These are phyloP conservation scores for Criorhina ranunculi DNA, from an alignment of 2,888 invertebrate species.

Conservation along the genomic window DNA sequence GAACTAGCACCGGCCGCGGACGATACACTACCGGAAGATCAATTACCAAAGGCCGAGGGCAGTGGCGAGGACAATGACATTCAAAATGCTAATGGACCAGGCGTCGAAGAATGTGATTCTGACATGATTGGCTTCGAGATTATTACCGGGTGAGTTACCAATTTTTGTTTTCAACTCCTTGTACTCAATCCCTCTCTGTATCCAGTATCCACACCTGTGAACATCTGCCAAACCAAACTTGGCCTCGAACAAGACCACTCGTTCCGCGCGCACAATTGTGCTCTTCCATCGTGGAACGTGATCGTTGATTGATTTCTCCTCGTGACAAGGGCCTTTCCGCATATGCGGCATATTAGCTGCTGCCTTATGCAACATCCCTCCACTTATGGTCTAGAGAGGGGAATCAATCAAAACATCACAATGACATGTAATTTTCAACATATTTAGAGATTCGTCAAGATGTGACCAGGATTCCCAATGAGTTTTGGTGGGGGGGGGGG, in stretches of 20 bases:
- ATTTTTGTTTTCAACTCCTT: constrained; percentile 51
- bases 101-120: constrained; percentile 91
- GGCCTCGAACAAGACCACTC: too few relatives aligned
- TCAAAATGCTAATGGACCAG: constrained; percentile 78
- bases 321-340: constrained; percentile 37
- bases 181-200: background rate
- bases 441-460: constrained; percentile 69
- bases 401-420: constrained; percentile 71
- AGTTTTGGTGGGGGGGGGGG: too few relatives aligned
- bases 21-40: constrained; percentile 75
- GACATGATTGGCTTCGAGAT: constrained; percentile 96
- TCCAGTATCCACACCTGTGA: constrained; percentile 20
- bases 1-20: constrained; percentile 60
- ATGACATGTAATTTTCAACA: constrained; percentile 75
- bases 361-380: constrained; percentile 60
- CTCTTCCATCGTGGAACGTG: constrained; percentile 53
- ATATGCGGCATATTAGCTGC: constrained; percentile 5
- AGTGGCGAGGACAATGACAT: constrained; percentile 78
- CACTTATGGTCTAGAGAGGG: constrained; percentile 33
- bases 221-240: too few relatives aligned
- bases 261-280: constrained; percentile 53
- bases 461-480: constrained; percentile 66
- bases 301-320: constrained; percentile 66
- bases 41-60: constrained; percentile 79
- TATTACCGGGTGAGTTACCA: constrained; percentile 89